Evolutionary conservation across 2,113 vertebrate species (phyloP).

Genomic region (Edolisoma coerulescens): DNA sequence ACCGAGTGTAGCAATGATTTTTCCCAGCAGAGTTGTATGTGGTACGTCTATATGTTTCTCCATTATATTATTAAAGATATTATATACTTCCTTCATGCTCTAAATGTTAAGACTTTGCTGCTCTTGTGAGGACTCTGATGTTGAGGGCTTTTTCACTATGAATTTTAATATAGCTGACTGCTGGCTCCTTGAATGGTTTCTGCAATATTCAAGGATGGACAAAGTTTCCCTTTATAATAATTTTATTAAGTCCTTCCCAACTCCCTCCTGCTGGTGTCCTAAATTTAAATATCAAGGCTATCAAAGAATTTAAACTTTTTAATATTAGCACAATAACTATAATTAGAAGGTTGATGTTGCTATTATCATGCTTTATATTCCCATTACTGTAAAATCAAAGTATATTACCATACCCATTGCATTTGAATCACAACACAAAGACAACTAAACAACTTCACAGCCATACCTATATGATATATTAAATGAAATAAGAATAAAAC

Average conservation of each 20-base stretch:
- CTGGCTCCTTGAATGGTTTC: background rate
- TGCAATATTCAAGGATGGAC: background rate
- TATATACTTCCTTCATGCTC: background rate
- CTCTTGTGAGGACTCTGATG: background rate
- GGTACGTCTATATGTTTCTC: background rate
- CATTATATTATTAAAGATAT: background rate
- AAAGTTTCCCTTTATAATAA: background rate
- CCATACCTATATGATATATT: background rate
- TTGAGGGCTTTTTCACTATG: background rate
- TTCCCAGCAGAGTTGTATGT: background rate
- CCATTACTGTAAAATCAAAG: slow-evolving; percentile 16
- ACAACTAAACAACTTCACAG: slow-evolving; percentile 15
- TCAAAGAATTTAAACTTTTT: background rate
- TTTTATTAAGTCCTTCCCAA: background rate
- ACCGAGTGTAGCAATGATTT: fast-evolving
- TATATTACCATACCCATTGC: background rate
- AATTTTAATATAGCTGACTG: background rate
- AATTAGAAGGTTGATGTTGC: background rate
- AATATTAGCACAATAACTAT: background rate
- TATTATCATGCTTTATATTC: slow-evolving; percentile 5
- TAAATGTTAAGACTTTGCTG: background rate
- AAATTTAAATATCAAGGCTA: slow-evolving; percentile 15
- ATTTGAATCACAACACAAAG: slow-evolving; percentile 8
- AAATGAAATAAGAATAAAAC: background rate
- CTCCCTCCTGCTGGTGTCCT: background rate